Evolutionary conservation across 2,888 invertebrate species (phyloP), one percentile per base, ranked within the genome.

Genomic region (Mimachlamys varia): DNA sequence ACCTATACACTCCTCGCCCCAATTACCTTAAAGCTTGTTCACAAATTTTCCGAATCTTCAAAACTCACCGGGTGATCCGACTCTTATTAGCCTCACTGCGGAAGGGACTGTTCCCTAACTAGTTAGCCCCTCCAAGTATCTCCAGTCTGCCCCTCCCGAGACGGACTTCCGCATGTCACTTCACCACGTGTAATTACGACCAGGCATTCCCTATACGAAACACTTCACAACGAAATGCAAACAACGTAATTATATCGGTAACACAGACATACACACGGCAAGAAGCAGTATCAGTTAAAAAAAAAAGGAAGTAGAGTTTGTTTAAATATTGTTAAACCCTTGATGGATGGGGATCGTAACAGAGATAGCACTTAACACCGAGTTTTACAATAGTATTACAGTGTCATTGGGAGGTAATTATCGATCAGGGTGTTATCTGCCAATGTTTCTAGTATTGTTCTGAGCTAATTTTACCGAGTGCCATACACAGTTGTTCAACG

Each of bases 31-130:
- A 88, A 90, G 89, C 90, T 89, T 92, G 90, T 90, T 90, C 92
- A 92, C 92, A 92, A 92, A 90, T 92, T 92, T 90, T 90, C 88
- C 89, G 87, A 92, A 90, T 92, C 92, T 90, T 89, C 89, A 50
- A 88, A 90, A 87, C 89, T 33, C 92, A 58, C 88, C 90, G 87
- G 89, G 92, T 50, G 87, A 58, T 90, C 90, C 50, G 53, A 33
- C 38, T 76, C 89, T 91, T 87, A 92, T 92, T 92, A 92, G 92
- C 90, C 89, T 87, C 90, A 37, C 88, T 89, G 53, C 88, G 88
- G 90, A 90, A 49, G 88, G 90, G 50, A 62, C 88, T 76, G 88
- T 88, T 50, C 88, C 88, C 88, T 90, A 88, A 90, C 62, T 62
- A 90, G 89, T 27, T 88, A 62, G 38, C 50, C 53, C 89, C 88